Base-by-base conservation (phyloP, 2,113 vertebrate species). In the Mirza zaza region DNA sequence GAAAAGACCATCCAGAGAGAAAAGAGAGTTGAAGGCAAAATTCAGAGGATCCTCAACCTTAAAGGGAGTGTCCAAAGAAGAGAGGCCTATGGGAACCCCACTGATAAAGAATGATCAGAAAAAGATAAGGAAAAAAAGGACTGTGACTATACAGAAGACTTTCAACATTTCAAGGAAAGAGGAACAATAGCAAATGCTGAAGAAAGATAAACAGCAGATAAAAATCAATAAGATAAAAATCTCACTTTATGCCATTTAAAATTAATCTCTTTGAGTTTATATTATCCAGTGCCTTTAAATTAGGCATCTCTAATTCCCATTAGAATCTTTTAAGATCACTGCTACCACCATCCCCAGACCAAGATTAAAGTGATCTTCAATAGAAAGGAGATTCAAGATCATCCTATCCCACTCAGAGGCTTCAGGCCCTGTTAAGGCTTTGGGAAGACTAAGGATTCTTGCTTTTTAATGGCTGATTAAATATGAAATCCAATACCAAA, bases 401-500 rank as follows among this genome's bases (percentile, higher is more conserved):
- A 94, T 71, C 39, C 61, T 86, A 39, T 65, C 90, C 39, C 8
- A 88, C 2, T 73, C 63, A 71, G 32, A 86, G 48, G 18, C 87
- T 91, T 91, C 32, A 77, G 39, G 14, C 3, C 42, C 67, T 80
- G 84, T 87, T 67, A n/a, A 57, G 52, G 5, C 20, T 95, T 96
- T 91, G n/a, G 14, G 67, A 92, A 95, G 55, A 36, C n/a, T 71
- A 94, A 90, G 8, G 29, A 73, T 34, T 93, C 15, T 55, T 83
- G 21, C 32, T 87, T 91, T 83, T 93, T 52, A 96, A 75, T 21
- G 29, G 84, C 29, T 75, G 20, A 68, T 77, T 97, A 94, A 95
- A 95, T 86, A 9, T 75, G 50, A 95, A 97, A 97, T 67, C 57
- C 67, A 95, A 68, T 52, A 86, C 63, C 45, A 96, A 92, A 97